Evolutionary conservation across 2,888 invertebrate species (phyloP), one percentile per base, ranked within the genome.

Genomic region (Onthophagus sagittarius): DNA sequence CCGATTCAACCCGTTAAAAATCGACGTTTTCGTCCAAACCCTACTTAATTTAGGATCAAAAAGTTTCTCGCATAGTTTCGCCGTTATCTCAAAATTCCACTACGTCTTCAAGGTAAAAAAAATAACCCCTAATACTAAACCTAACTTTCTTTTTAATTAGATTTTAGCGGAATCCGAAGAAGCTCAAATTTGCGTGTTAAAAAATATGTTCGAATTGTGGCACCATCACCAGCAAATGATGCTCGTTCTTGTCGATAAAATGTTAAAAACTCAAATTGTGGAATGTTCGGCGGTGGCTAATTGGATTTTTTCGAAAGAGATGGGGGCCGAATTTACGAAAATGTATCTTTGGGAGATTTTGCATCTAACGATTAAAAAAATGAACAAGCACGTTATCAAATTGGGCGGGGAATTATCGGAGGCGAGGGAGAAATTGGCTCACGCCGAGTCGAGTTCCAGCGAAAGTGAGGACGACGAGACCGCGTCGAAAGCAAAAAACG

Each of bases 1-100:
- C 70, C 89, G 92, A 2, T 95, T 94, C 85, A 97, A 97, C 87
- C 95, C 97, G 0, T 86, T 97, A 71, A 97, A 97, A 87, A 97
- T 99, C 71, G 98, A 98, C 82, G 96, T 99, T 0, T 98, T 98
- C 83, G 95, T 97, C n/a, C 97, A 98, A 83, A 97, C 97, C 0
- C 85, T 99, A 71, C 88, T 99, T 4, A 94, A 96, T 84, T 88
- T 98, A 74, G 99, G 98, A 53, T 94, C 95, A 71, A 99, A 99
- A 86, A 98, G 98, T 79, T 97, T 99, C 84, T 98, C 98, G 75
- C 99, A 99, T 83, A 96, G 97, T 79, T 98, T 99, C 85, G 97
- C 99, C 5, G 99, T 98, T n/a, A 94, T 99, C 77, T 96, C 97
- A 63, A 99, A 98, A 88, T 99, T 95, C 82, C 94, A 95, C 85